phyloP scores from a whole-genome alignment of 2,888 invertebrate genomes.

The Lycia hirtaria region DNA sequence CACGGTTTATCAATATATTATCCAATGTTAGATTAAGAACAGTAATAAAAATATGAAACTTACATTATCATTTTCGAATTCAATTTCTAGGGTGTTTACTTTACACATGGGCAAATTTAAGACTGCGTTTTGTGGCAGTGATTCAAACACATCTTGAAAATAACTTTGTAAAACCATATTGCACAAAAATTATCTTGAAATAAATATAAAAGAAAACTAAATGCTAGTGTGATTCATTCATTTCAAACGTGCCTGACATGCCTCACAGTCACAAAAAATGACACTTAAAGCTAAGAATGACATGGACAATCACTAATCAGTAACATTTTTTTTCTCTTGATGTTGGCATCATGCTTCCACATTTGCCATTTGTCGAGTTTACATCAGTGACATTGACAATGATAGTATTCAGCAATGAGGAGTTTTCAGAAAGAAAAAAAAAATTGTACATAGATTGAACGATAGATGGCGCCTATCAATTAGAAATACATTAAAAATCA shows the following conservation, averaged over 20 bases:
- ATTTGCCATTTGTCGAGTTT: no score
- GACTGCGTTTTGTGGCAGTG: conserved; percentile 39
- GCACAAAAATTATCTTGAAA: neutral
- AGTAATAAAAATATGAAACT: conserved; percentile 44
- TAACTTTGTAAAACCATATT: conserved; percentile 57
- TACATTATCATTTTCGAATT: conserved; percentile 53
- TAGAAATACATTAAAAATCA: no score
- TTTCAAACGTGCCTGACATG: neutral
- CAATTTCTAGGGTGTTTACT: conserved; percentile 53
- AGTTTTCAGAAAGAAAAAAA: no score
- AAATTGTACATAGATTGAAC: no score
- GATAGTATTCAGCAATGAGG: no score
- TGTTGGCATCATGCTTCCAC: no score
- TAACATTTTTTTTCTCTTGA: no score
- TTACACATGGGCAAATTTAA: conserved; percentile 60
- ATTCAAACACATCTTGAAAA: conserved; percentile 57
- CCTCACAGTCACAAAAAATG: neutral
- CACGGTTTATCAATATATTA: neutral
- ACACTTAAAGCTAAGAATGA: no score
- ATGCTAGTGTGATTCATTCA: neutral
- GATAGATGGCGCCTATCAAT: no score
- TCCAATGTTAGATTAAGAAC: neutral
- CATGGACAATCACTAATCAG: no score
- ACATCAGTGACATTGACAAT: no score
- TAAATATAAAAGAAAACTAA: neutral